Conservation (phyloP, 1,140 invertebrate genomes). For the Teleopsis dalmanni region DNA sequence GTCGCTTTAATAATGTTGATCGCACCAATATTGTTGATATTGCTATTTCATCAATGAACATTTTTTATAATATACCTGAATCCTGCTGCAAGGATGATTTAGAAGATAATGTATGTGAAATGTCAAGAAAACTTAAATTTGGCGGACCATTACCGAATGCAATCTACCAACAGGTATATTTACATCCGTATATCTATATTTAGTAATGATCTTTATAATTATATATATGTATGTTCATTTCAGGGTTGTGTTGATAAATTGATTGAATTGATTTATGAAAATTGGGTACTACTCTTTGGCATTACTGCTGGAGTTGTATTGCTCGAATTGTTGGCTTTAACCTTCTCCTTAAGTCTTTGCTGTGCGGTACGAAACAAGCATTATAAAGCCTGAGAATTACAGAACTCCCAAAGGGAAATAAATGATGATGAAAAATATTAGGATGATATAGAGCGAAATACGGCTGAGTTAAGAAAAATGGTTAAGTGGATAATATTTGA, state of each 20-base stretch:
- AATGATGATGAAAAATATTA: slow-evolving; percentile 43
- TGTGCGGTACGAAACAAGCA: slow-evolving; percentile 63
- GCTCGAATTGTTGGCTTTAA: slow-evolving; percentile 64
- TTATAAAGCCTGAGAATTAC: slow-evolving; percentile 61
- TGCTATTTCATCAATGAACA: slow-evolving; percentile 36
- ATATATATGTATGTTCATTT: slow-evolving; percentile 5
- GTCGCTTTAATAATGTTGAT: slow-evolving; percentile 50
- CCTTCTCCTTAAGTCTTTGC: slow-evolving; percentile 70
- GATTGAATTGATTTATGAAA: slow-evolving; percentile 52
- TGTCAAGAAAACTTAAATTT: slow-evolving; percentile 46
- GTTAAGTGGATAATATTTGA: not conserved
- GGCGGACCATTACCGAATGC: slow-evolving; percentile 45
- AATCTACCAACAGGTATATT: slow-evolving; percentile 51
- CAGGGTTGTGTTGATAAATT: slow-evolving; percentile 69
- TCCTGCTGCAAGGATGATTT: slow-evolving; percentile 53
- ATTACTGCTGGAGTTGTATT: slow-evolving; percentile 58
- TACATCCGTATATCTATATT: too few species aligned
- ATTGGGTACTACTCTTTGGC: slow-evolving; percentile 57
- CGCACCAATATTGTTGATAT: slow-evolving; percentile 38
- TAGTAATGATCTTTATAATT: too few species aligned
- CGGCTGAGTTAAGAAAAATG: too few species aligned
- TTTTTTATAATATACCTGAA: slow-evolving; percentile 51
- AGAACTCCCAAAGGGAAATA: slow-evolving; percentile 43
- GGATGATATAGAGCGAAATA: too few species aligned
- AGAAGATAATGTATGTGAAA: slow-evolving; percentile 45